Percentiles rank a stretch among this genome's conserved stretches.
Conservation (phyloP, 2,888 invertebrate genomes). For the Chymomyza procnemis region DNA sequence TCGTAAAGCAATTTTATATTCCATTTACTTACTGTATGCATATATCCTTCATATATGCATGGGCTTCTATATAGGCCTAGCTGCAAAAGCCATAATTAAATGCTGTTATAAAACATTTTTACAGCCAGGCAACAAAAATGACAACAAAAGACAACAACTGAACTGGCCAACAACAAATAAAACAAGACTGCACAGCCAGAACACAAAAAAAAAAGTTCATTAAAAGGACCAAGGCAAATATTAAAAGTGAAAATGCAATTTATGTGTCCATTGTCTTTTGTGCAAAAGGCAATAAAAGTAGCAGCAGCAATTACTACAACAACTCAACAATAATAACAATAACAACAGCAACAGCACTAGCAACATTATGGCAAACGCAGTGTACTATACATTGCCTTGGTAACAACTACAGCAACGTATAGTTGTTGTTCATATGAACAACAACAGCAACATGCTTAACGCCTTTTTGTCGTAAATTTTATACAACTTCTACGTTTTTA, state of each 20-base stretch:
- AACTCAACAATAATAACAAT: conserved; percentile 1
- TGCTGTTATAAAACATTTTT: conserved; percentile 35
- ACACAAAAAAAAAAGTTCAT: conserved; percentile 46
- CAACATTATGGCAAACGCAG: conserved; percentile 12
- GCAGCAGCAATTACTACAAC: conserved; percentile 3
- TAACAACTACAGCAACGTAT: conserved; percentile 27
- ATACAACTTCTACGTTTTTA: conserved; percentile 48
- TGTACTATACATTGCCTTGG: neutral
- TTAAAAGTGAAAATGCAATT: conserved; percentile 71
- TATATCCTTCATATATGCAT: neutral
- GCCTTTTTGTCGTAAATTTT: conserved; percentile 69
- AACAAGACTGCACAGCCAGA: neutral
- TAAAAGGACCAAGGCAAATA: conserved; percentile 54
- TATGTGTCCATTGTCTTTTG: conserved; percentile 64
- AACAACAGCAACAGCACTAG: conserved; percentile 9
- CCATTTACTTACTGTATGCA: neutral
- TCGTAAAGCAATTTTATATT: neutral
- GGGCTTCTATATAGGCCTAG: neutral
- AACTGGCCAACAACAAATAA: neutral
- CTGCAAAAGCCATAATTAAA: conserved; percentile 31
- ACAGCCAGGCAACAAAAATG: conserved; percentile 28
- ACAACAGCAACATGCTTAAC: conserved; percentile 56
- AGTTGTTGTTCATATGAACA: too few species aligned
- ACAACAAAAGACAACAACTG: conserved; percentile 23
- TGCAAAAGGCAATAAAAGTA: conserved; percentile 20